Evolutionary conservation across 1,140 invertebrate species (phyloP).

Genomic region (Aphis craccivora): DNA sequence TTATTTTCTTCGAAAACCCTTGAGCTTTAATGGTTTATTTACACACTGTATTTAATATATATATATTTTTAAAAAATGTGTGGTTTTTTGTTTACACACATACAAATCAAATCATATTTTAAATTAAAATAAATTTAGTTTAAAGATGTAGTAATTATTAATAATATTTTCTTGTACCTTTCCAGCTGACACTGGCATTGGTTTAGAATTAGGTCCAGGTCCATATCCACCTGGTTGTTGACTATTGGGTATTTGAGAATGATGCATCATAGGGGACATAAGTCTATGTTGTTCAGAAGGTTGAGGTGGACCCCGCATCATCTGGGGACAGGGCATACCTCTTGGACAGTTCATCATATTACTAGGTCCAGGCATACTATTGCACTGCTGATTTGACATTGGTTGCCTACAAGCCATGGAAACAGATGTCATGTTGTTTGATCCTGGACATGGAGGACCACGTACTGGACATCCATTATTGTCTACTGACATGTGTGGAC

Average conservation of each 20-base stretch:
- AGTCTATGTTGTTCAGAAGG: constrained; percentile 61
- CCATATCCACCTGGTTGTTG: constrained; percentile 60
- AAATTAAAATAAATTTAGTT: no score
- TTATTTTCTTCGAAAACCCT: no score
- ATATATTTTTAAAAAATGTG: no score
- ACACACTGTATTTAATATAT: no score
- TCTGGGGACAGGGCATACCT: constrained; percentile 51
- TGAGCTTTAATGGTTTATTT: no score
- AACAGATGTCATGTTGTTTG: constrained; percentile 53
- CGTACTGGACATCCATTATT: constrained; percentile 56
- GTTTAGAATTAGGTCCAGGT: constrained; percentile 66
- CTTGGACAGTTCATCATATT: constrained; percentile 57
- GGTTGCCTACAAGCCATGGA: constrained; percentile 54
- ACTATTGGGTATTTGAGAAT: constrained; percentile 58
- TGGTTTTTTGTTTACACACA: no score
- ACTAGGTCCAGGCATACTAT: constrained; percentile 53
- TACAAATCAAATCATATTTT: no score
- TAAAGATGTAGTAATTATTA: neutral
- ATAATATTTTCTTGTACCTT: constrained; percentile 70
- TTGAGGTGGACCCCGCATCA: constrained; percentile 52
- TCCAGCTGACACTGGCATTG: constrained; percentile 88
- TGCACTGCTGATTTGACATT: constrained; percentile 57
- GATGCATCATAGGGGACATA: constrained; percentile 62
- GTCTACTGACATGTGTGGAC: constrained; percentile 45
- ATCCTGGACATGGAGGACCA: constrained; percentile 62